These are phyloP conservation scores for Drosophila hamatofila DNA, from an alignment of 2,888 invertebrate species.

Conservation along the genomic window DNA sequence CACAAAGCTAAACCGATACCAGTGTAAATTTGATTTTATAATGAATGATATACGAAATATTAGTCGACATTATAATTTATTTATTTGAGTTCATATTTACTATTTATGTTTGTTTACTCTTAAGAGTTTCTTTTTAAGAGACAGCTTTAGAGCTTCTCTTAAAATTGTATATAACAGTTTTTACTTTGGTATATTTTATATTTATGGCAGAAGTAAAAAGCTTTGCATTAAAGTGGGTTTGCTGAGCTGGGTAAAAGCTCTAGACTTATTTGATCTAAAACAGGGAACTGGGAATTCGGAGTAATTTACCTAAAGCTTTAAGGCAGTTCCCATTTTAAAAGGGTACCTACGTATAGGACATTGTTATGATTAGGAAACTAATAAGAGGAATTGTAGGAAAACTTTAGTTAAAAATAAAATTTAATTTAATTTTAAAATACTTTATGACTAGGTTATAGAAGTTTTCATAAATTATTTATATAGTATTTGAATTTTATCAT, in stretches of 20 bases:
- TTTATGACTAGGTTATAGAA: no score
- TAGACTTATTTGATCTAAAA: background rate
- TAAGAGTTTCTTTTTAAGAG: background rate
- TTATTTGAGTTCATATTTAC: background rate
- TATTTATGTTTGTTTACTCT: background rate
- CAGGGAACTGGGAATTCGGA: background rate
- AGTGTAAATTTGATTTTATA: background rate
- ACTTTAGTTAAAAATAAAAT: background rate
- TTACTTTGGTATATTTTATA: background rate
- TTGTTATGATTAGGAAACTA: background rate
- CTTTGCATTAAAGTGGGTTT: background rate
- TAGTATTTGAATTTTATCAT: no score
- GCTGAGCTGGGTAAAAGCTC: background rate
- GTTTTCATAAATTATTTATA: no score
- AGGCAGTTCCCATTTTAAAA: background rate
- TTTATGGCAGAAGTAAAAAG: background rate
- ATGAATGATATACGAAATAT: background rate
- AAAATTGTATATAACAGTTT: constrained; percentile 34
- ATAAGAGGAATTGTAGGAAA: background rate
- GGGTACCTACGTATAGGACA: background rate
- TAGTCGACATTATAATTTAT: background rate
- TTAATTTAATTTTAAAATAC: background rate
- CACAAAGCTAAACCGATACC: background rate
- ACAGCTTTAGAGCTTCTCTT: background rate
- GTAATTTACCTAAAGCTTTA: background rate